phyloP scores from a whole-genome alignment of 2,888 invertebrate species.

The Anoplius nigerrimus region DNA sequence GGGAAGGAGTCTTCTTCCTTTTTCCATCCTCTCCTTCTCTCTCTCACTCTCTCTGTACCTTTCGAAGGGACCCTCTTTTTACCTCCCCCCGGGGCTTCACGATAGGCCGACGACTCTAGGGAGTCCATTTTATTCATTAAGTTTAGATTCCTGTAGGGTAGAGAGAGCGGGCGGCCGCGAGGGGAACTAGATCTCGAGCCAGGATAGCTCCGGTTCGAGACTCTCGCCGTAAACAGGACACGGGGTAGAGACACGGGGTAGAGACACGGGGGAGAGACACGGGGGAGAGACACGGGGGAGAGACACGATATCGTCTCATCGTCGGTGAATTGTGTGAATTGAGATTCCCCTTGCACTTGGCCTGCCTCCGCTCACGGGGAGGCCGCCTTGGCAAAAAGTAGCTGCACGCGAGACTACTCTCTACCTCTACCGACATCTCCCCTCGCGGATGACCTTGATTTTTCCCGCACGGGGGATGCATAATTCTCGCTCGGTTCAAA shows the following conservation, averaged over 20 bases:
- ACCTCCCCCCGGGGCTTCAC: not conserved
- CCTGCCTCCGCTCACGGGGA: not conserved
- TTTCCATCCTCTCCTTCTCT: constrained; percentile 24
- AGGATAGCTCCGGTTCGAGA: constrained; percentile 61
- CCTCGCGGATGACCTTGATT: not conserved
- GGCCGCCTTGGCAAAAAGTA: not conserved
- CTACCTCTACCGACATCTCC: no score
- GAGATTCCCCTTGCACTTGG: constrained; percentile 38
- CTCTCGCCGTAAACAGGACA: constrained; percentile 54
- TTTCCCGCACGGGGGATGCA: not conserved
- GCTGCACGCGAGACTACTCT: constrained; percentile 5
- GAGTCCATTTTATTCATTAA: constrained; percentile 73
- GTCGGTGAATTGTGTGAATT: constrained; percentile 46
- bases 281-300: no score
- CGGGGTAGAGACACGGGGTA: no score
- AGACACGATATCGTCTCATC: constrained; percentile 49
- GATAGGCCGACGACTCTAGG: constrained; percentile 16
- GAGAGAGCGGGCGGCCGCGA: constrained; percentile 44
- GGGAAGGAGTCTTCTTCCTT: constrained; percentile 24
- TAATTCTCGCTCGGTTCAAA: no score
- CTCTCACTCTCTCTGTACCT: constrained; percentile 8
- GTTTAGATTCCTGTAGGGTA: constrained; percentile 72
- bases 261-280: no score
- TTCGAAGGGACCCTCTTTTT: not conserved
- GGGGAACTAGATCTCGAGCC: constrained; percentile 64